Evolutionary conservation across 2,113 vertebrate genomes (phyloP).

Genomic region (Nerophis lumbriciformis): DNA sequence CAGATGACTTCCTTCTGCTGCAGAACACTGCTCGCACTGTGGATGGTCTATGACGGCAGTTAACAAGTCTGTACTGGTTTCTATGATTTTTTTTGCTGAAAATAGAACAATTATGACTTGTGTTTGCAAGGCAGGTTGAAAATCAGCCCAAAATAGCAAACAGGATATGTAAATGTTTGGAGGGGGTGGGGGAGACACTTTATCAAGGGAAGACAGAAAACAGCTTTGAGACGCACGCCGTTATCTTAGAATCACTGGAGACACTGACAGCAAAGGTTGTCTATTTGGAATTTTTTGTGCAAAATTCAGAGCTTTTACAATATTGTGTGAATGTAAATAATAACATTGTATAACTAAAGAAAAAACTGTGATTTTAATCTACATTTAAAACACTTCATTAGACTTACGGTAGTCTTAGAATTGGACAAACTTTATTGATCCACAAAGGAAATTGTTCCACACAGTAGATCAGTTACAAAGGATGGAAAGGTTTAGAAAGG

Average conservation of each 20-base stretch:
- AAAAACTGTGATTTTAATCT: too few species aligned
- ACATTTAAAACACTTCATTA: too few species aligned
- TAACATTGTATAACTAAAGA: too few species aligned
- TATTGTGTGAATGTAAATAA: not conserved
- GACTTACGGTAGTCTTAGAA: too few species aligned
- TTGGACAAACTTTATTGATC: too few species aligned
- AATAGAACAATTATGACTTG: conserved; percentile 58
- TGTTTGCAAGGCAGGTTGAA: conserved; percentile 40
- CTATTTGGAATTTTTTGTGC: not conserved
- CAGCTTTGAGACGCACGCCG: too few species aligned
- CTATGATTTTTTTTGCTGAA: conserved; percentile 50
- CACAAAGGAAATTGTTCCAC: too few species aligned
- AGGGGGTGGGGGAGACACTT: conserved; percentile 31
- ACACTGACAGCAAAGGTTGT: conserved; percentile 2
- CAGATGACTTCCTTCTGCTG: conserved; percentile 58
- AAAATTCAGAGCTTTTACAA: not conserved
- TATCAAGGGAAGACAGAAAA: conserved; percentile 23
- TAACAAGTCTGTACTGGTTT: conserved; percentile 66
- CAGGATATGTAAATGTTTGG: conserved; percentile 57
- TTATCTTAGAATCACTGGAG: not conserved
- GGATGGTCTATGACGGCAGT: conserved; percentile 28
- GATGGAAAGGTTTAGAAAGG: too few species aligned
- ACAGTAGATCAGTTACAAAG: too few species aligned
- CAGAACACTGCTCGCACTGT: conserved; percentile 70
- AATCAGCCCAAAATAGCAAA: conserved; percentile 60